phyloP scores from a whole-genome alignment of 2,888 invertebrate species.

The Spodoptera picta region DNA sequence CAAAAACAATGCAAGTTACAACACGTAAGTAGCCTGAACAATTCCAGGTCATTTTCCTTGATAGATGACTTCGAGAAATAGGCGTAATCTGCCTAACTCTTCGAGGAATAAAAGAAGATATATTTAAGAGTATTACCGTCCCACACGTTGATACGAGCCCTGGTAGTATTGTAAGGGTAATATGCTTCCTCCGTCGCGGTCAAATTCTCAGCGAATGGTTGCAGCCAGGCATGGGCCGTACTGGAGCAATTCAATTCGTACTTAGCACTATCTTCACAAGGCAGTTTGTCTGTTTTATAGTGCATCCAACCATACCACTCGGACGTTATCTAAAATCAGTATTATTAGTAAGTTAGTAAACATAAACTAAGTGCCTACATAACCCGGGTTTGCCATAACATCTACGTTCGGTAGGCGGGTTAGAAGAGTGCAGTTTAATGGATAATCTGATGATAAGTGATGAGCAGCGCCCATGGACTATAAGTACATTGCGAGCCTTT shows the following conservation, averaged over 20 bases:
- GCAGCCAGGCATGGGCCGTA: constrained; percentile 69
- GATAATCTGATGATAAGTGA: no score
- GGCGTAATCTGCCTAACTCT: not conserved
- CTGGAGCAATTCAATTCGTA: constrained; percentile 61
- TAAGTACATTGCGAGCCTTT: no score
- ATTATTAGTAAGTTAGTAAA: no score
- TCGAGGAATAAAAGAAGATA: not conserved
- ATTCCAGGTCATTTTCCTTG: no score
- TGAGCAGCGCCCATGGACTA: no score
- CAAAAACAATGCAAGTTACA: no score
- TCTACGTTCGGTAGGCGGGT: no score
- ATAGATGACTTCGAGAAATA: no score
- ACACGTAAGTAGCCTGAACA: no score
- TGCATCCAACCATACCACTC: constrained; percentile 99
- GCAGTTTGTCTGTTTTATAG: constrained; percentile 91
- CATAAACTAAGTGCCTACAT: no score
- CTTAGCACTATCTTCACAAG: constrained; percentile 74
- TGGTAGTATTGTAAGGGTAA: constrained; percentile 74
- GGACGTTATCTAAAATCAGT: constrained; percentile 91
- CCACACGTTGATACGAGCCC: constrained; percentile 65
- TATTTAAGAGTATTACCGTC: constrained; percentile 65
- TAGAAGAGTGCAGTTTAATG: no score
- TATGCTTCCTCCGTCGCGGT: constrained; percentile 69
- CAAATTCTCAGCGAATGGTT: constrained; percentile 70
- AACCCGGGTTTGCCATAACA: no score